phyloP scores from a whole-genome alignment of 2,113 vertebrate species.

The Thryonomys swinderianus region DNA sequence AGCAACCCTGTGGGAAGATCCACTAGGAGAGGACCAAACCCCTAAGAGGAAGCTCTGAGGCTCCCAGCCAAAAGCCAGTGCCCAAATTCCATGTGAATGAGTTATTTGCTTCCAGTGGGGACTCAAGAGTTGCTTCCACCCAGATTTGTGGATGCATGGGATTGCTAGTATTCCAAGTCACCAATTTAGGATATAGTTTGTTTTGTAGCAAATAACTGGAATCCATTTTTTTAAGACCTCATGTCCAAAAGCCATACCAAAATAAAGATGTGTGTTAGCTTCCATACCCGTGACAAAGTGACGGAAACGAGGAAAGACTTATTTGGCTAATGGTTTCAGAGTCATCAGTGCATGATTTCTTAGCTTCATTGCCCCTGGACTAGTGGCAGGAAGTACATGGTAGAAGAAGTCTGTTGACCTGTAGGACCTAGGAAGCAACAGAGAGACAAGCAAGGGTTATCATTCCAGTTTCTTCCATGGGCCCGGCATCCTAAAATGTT shows the following conservation, averaged over 20 bases:
- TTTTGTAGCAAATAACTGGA: constrained; percentile 14
- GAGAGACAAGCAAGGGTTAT: too few species aligned
- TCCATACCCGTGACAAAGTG: neutral
- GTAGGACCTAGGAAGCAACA: neutral
- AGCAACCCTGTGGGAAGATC: neutral
- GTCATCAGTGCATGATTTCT: neutral
- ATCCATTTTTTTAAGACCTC: constrained; percentile 21
- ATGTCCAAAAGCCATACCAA: neutral
- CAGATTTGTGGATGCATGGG: neutral
- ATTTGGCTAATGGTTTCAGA: neutral
- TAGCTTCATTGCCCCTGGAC: neutral
- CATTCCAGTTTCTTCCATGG: neutral
- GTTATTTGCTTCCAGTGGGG: neutral
- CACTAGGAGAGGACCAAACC: neutral
- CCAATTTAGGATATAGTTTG: neutral
- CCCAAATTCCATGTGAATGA: neutral
- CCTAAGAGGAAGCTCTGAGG: neutral
- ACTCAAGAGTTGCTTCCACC: neutral
- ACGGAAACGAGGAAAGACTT: neutral
- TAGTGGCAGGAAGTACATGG: neutral
- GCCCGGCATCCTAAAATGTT: too few species aligned
- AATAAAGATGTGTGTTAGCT: neutral
- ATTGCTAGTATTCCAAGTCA: neutral
- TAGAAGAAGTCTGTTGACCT: neutral
- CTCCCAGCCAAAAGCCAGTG: neutral